Percentiles rank a stretch among this genome's conserved stretches.
Conservation (phyloP, 2,888 invertebrate genomes). For the Drosophila atripex region DNA sequence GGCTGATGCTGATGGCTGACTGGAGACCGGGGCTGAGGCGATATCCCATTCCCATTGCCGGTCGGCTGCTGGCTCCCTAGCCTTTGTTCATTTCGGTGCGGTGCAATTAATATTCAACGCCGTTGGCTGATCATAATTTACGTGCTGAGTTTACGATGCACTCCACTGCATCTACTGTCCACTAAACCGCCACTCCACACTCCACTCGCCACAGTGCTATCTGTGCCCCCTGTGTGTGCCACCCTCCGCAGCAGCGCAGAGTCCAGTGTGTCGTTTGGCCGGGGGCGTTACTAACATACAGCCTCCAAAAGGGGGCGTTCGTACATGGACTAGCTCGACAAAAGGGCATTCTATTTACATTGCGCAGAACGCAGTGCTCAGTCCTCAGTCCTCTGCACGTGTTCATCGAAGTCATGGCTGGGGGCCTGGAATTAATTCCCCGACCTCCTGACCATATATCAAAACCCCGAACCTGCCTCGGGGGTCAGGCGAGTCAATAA, state of each 20-base stretch:
- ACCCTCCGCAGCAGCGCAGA: not conserved
- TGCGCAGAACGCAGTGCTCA: constrained; percentile 19
- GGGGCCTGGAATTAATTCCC: constrained; percentile 48
- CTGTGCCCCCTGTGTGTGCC: not conserved
- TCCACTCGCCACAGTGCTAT: not conserved
- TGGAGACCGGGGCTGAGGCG: constrained; percentile 9
- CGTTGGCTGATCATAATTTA: constrained; percentile 84
- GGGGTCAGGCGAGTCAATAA: constrained; percentile 39
- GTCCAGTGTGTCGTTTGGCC: constrained; percentile 11
- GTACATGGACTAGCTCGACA: constrained; percentile 54
- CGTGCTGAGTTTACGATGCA: constrained; percentile 83
- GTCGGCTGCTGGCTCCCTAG: constrained; percentile 43
- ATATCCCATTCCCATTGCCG: constrained; percentile 1
- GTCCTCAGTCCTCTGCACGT: constrained; percentile 22
- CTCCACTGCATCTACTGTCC: constrained; percentile 18
- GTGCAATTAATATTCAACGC: constrained; percentile 84
- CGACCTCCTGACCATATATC: constrained; percentile 30
- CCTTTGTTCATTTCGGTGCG: constrained; percentile 76
- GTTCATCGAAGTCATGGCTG: constrained; percentile 29
- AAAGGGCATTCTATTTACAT: constrained; percentile 56
- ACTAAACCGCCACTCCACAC: constrained; percentile 1
- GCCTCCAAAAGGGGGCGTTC: constrained; percentile 69
- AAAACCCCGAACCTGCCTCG: constrained; percentile 24
- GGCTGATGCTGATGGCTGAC: not conserved
- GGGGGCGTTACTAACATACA: constrained; percentile 42